Base-by-base conservation (phyloP, 2,888 invertebrate species). In the Atethmia centrago region DNA sequence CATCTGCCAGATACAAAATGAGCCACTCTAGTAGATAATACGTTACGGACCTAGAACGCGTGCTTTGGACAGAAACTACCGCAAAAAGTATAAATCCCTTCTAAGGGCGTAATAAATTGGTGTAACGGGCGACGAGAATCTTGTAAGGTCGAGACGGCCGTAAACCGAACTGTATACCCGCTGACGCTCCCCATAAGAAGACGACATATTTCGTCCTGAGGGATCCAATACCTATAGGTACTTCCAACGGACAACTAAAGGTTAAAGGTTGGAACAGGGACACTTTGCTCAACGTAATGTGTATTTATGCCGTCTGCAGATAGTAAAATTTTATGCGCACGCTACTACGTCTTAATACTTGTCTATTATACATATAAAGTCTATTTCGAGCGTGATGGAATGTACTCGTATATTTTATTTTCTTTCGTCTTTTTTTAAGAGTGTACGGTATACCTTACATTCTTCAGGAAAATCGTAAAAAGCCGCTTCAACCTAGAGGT, bases 71-170 rank as follows among this genome's bases (percentile, higher is more conserved):
- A 87, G 82, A 88, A 89, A 92, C 90, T 90, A 89, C 88, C 90
- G 75, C 89, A 91, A 90, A 92, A 92, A 93, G 90, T 91, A 93
- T 93, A 94, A 94, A 94, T 93, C 92, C 92, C 88, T 90, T 91
- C 89, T 93, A 92, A 93, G 93, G 91, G 91, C 83, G 91, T 92
- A 90, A 94, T 94, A 94, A 94, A 94, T 93, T 93, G 93, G 85
- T 87, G 89, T 94, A 92, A 94, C 93, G 91, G 92, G 90, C 89
- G 88, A 61, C 83, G 87, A 89, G 88, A 92, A 93, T 91, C 92
- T 93, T 92, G 93, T 94, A 91, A 92, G 90, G 91, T 88, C 90
- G 90, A 86, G 89, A 85, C 87, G 84, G 88, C 88, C 88, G 88
- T 93, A 93, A 93, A 93, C 80, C 61, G 79, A 67, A 72, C 68